Base-by-base conservation (phyloP, 2,113 vertebrate species). In the Oxygymnocypris stewartii region DNA sequence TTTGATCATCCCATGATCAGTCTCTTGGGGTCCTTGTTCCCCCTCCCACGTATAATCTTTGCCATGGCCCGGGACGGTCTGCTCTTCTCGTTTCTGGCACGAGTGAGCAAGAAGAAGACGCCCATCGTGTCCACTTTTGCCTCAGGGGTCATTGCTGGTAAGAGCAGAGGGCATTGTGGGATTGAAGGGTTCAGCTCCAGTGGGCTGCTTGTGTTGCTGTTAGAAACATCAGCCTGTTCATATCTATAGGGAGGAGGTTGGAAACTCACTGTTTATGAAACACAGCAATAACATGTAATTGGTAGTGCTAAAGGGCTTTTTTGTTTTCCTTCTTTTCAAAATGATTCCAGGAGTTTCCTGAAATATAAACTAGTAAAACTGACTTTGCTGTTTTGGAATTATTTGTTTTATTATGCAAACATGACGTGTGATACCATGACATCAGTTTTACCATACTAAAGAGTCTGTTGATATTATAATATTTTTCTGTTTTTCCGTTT, bases 1-100 rank as follows among this genome's bases (percentile, higher is more conserved):
- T 87, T 78, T 42, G 79, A 80, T 2, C 85, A 18, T 86, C 31
- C 83, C 85, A 86, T 57, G 49, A 90, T 86, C 91, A 97, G 97
- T 92, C 95, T 97, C 47, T 90, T 97, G 94, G 96, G 96, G 85
- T 95, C 96, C 92, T 96, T 97, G 96, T 97, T 97, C 90, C 96
- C 96, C 79, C 95, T 97, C 85, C 96, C 97, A 75, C 94, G 95
- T 88, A 96, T 97, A 89, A 95, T 97, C 90, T 96, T 95, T 91
- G 96, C 96, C 79, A 97, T 97, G 96, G 96, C 96, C 84, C 93
- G 92, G 85, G 96, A 97, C 0, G 96, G 97, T 86, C 94, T 97
- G 79, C 95, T 97, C 90, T 97, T 97, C 94, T 94, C 94, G 81
- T 95, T 95, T 91, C 92, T 97, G 92, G 91, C 94, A 84, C 94